phyloP scores from a whole-genome alignment of 2,888 invertebrate genomes.

The Aphidoletes aphidimyza region DNA sequence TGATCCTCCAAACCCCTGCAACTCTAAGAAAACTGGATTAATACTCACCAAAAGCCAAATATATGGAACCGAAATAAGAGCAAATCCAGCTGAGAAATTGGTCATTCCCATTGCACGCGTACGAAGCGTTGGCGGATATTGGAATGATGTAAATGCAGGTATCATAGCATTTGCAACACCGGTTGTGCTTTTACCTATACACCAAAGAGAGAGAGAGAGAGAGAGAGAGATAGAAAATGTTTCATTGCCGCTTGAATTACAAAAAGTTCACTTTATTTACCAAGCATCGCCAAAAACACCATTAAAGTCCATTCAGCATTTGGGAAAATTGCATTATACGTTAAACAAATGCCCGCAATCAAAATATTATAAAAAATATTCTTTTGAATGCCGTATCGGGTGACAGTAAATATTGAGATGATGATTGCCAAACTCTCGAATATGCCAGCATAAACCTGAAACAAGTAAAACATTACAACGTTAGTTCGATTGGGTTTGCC shows the following conservation, averaged over 20 bases:
- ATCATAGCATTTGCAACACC: slow-evolving; percentile 82
- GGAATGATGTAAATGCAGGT: slow-evolving; percentile 78
- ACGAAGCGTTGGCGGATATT: slow-evolving; percentile 77
- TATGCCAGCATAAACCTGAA: slow-evolving; percentile 14
- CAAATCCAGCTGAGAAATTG: slow-evolving; percentile 81
- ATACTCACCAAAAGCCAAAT: slow-evolving; percentile 78
- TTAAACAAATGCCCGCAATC: slow-evolving; percentile 17
- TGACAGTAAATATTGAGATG: slow-evolving; percentile 16
- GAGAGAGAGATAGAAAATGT: not conserved
- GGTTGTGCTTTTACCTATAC: slow-evolving; percentile 75
- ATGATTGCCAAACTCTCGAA: slow-evolving; percentile 5
- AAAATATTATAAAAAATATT: slow-evolving; percentile 37
- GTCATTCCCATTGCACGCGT: slow-evolving; percentile 79
- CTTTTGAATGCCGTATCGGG: slow-evolving; percentile 6
- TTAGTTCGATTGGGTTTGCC: not conserved
- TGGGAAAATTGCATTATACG: slow-evolving; percentile 14
- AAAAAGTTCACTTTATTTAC: not conserved
- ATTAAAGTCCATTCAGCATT: not conserved
- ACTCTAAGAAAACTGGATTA: too few relatives aligned
- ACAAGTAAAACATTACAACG: not conserved
- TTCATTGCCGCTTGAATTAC: not conserved
- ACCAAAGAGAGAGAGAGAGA: not conserved
- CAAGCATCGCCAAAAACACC: slow-evolving; percentile 29
- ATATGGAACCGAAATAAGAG: slow-evolving; percentile 80
- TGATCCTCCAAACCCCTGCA: too few relatives aligned